A percentile compares a stretch with the other conserved stretches of the same genome.
Conservation (phyloP, 1,140 invertebrate genomes). For the Antheraea mylitta region DNA sequence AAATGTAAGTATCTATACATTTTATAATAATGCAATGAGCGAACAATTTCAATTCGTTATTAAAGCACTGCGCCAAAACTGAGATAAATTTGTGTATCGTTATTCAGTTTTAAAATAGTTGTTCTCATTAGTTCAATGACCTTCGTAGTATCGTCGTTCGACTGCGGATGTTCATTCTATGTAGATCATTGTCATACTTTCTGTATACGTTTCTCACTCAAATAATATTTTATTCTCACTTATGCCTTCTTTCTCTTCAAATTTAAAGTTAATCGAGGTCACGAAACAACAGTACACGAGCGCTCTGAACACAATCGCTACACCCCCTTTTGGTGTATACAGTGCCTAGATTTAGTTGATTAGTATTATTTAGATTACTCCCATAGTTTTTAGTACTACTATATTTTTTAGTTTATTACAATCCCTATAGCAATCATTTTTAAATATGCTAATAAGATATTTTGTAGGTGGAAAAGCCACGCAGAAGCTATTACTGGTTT, state of each 20-base stretch:
- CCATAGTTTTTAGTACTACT: too few species aligned
- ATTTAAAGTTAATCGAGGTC: neutral
- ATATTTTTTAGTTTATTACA: too few species aligned
- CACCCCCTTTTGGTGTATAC: neutral
- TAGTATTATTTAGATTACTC: too few species aligned
- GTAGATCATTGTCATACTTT: constrained; percentile 18
- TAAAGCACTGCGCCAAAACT: constrained; percentile 22
- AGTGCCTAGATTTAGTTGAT: too few species aligned
- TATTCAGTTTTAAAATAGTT: constrained; percentile 31
- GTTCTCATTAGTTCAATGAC: constrained; percentile 35
- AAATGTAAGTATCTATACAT: neutral
- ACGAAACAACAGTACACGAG: neutral
- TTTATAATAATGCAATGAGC: too few species aligned
- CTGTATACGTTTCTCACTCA: neutral
- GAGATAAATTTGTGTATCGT: constrained; percentile 15
- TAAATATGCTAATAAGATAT: too few species aligned
- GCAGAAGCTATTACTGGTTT: too few species aligned
- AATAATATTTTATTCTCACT: neutral
- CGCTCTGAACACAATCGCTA: neutral
- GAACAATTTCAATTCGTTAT: constrained; percentile 18
- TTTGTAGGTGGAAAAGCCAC: too few species aligned
- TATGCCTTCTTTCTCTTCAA: too few species aligned
- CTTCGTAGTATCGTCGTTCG: constrained; percentile 30
- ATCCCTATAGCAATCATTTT: too few species aligned
- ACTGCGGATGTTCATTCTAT: constrained; percentile 7